phyloP scores from a whole-genome alignment of 2,888 invertebrate genomes.

The Chrysolina americana region DNA sequence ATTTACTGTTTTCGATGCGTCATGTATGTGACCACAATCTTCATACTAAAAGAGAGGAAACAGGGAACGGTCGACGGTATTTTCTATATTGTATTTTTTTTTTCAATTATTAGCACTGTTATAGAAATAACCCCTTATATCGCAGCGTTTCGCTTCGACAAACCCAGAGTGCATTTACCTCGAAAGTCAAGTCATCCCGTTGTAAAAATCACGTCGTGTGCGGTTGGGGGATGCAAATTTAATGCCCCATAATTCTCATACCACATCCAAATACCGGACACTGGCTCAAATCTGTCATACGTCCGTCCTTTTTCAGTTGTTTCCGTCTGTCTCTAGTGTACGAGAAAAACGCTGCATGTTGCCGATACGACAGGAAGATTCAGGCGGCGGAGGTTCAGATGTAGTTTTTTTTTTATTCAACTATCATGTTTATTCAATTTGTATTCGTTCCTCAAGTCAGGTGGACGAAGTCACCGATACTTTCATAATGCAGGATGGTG shows the following conservation, averaged over 20 bases:
- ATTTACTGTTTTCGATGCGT: too few species aligned
- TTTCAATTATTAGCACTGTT: background rate
- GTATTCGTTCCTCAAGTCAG: too few species aligned
- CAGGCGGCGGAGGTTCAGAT: too few species aligned
- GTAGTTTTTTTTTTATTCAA: too few species aligned
- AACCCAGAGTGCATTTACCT: conserved; percentile 30
- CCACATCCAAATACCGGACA: conserved; percentile 40
- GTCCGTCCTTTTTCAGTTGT: conserved; percentile 29
- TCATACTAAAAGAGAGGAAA: too few species aligned
- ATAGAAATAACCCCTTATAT: background rate
- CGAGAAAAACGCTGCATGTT: conserved; percentile 7
- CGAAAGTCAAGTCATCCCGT: conserved; percentile 38
- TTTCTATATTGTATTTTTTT: background rate
- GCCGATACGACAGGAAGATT: background rate
- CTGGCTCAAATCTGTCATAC: conserved; percentile 39
- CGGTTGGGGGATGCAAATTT: conserved; percentile 50
- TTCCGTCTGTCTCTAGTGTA: conserved; percentile 4
- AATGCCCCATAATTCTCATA: conserved; percentile 50
- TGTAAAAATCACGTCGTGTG: conserved; percentile 50
- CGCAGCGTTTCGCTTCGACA: background rate
- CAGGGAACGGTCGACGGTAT: too few species aligned
- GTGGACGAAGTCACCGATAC: too few species aligned
- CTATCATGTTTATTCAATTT: too few species aligned
- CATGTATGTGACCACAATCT: too few species aligned
- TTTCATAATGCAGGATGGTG: too few species aligned